A percentile compares a stretch with the other conserved stretches of the same genome.
Conservation (phyloP, 2,797 vertebrate genomes). For the Labroides dimidiatus region DNA sequence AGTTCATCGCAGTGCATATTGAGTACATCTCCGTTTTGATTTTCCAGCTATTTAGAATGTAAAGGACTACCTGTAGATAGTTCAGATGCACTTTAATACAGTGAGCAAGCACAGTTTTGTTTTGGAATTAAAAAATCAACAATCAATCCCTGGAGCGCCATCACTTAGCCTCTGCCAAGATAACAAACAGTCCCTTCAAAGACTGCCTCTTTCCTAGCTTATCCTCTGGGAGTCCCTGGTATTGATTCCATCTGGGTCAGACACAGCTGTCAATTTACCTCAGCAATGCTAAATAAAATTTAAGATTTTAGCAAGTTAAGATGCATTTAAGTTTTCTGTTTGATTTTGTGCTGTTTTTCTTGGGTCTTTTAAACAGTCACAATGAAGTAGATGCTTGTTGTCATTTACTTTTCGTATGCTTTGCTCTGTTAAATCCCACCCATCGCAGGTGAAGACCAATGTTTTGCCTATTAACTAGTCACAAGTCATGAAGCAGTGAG, state of each 20-base stretch:
- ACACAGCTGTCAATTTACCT: slow-evolving; percentile 16
- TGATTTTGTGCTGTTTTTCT: too few relatives aligned
- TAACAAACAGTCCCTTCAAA: slow-evolving; percentile 49
- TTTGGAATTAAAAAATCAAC: slow-evolving; percentile 43
- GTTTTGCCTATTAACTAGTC: too few relatives aligned
- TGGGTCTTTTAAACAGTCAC: too few relatives aligned
- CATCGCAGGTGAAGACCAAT: too few relatives aligned
- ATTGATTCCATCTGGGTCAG: slow-evolving; percentile 49
- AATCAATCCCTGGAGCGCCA: slow-evolving; percentile 26
- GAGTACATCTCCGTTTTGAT: slow-evolving; percentile 16
- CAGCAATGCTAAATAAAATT: neutral
- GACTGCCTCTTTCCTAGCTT: slow-evolving; percentile 57
- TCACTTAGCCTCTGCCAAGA: slow-evolving; percentile 43
- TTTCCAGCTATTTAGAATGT: slow-evolving; percentile 13
- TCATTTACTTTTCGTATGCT: too few relatives aligned
- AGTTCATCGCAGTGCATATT: neutral
- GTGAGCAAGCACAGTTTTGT: slow-evolving; percentile 29
- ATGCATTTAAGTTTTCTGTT: neutral
- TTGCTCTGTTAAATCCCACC: too few relatives aligned
- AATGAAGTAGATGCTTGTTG: too few relatives aligned
- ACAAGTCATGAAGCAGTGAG: too few relatives aligned
- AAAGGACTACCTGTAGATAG: slow-evolving; percentile 19
- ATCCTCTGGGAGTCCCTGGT: slow-evolving; percentile 45
- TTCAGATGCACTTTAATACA: slow-evolving; percentile 30
- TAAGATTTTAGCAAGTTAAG: slow-evolving; percentile 5